phyloP scores from a whole-genome alignment of 2,113 vertebrate species.

The Gnathochromis pfefferi region DNA sequence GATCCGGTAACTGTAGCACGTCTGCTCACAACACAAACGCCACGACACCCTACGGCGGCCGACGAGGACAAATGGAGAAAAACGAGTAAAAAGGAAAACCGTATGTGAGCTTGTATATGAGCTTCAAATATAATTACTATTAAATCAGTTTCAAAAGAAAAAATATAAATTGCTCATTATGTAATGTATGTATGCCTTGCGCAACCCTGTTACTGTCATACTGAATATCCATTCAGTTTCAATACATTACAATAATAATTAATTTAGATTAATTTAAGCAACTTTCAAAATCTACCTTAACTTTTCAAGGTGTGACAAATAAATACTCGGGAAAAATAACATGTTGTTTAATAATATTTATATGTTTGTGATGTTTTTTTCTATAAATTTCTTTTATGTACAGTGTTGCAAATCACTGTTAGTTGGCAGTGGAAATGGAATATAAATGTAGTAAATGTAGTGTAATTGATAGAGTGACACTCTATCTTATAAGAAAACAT shows the following conservation, averaged over 20 bases:
- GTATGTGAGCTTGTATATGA: neutral
- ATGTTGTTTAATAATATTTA: neutral
- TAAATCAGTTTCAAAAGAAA: neutral
- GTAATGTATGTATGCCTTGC: neutral
- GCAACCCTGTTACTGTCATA: neutral
- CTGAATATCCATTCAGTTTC: neutral
- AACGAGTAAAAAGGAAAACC: neutral
- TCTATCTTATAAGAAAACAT: neutral
- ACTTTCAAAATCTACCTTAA: neutral
- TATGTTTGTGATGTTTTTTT: neutral
- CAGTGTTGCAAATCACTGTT: neutral
- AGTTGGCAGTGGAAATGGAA: neutral
- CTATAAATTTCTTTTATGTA: neutral
- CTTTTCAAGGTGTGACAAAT: neutral
- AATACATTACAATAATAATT: neutral
- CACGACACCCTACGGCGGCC: slow-evolving; percentile 73
- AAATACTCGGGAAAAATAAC: neutral
- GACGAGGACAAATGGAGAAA: neutral
- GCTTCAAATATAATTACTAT: neutral
- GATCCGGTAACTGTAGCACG: neutral
- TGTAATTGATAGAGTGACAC: neutral
- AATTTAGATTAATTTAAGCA: neutral
- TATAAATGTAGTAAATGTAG: neutral
- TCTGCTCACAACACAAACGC: slow-evolving; percentile 13
- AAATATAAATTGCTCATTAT: neutral